Evolutionary conservation across 2,797 vertebrate species (phyloP), one percentile per base, ranked within the genome.

Genomic region (Enoplosus armatus): DNA sequence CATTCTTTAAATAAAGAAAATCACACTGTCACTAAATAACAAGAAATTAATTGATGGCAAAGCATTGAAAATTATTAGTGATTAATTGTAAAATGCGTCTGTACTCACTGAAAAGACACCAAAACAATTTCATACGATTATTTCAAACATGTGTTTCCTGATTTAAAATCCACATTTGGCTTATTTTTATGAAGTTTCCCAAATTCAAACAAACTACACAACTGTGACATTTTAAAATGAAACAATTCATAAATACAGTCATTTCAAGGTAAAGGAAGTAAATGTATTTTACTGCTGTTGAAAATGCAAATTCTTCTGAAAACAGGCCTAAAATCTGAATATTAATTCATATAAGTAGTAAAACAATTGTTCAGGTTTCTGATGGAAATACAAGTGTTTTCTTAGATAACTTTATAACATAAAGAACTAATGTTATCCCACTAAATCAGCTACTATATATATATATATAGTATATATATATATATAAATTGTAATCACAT

Each of bases 41-140:
- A 22, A 26, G 5, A 50, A 77, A 69, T 80, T 26, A 51, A 47
- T 5, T 24, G 3, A 62, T 16, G 3, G 4, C 0, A 56, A 84
- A 72, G 74, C 4, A 33, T 1, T 65, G 1, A 43, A 43, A 71
- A 61, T 27, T 7, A 51, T 15, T 4, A 8, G 8, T 16, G 1
- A 75, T 58, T 61, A 16, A 64, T 62, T 61, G 0, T 45, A 15
- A 62, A 77, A 37, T 50, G 4, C 58, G 4, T 1, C 12, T 33
- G 0, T 18, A 7, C 7, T 56, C 14, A 18, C 20, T 8, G 3
- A 3, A 37, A 53, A 76, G 6, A 75, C 31, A 60, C 27, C 15
- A 24, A 76, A 76, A 64, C 55, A 35, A 72, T 80, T 83, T 75
- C 3, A 16, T 5, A 8, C 9, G 22, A 59, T 79, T 55, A 14